Conservation (phyloP, 2,797 vertebrate genomes). For the Bradypus variegatus region DNA sequence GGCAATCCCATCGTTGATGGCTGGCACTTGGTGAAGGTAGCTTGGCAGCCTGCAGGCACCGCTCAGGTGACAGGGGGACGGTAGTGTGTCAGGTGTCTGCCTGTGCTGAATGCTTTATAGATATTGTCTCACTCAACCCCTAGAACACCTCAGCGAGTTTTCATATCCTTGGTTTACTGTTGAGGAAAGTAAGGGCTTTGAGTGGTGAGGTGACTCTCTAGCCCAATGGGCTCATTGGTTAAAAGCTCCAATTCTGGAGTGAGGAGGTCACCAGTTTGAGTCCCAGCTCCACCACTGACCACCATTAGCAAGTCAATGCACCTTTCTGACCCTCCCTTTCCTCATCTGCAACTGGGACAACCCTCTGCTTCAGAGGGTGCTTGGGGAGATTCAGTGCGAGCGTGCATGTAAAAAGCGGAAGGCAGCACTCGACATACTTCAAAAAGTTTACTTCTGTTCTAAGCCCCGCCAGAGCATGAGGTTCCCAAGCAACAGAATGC, state of each 20-base stretch:
- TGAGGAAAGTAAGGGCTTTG: neutral
- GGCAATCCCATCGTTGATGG: fast-evolving
- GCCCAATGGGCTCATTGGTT: neutral
- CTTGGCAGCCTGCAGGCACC: neutral
- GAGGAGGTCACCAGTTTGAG: neutral
- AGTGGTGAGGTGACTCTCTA: neutral
- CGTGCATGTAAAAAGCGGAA: neutral
- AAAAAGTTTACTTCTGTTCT: neutral
- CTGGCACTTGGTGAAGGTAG: neutral
- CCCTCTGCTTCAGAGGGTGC: neutral
- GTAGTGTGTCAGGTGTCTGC: neutral
- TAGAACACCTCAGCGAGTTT: neutral
- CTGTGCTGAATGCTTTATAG: neutral
- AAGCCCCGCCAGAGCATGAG: neutral
- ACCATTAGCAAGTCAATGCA: neutral
- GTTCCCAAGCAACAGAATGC: conserved; percentile 42
- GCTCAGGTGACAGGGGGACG: fast-evolving
- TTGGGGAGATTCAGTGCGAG: neutral
- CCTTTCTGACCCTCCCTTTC: neutral
- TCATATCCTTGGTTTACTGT: neutral
- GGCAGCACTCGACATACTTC: neutral
- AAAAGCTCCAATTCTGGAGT: neutral
- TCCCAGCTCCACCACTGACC: neutral
- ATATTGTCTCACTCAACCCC: neutral
- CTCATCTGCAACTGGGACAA: neutral